phyloP scores from a whole-genome alignment of 2,888 invertebrate species.

The Pandemis heparana region DNA sequence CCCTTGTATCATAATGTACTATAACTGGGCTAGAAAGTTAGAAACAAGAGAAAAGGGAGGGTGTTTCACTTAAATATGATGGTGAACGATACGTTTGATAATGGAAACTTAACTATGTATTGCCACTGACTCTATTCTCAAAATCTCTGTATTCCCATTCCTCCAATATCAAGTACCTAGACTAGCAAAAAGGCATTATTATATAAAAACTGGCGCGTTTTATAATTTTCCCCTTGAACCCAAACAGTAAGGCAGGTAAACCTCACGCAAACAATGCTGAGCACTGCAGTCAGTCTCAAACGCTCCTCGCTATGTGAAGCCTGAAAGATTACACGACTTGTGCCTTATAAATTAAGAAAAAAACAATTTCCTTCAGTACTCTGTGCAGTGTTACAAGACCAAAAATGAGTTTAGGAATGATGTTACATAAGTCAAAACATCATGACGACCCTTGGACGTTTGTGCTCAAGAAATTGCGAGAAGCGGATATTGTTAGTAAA shows the following conservation, averaged over 20 bases:
- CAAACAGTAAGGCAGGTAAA: conserved; percentile 67
- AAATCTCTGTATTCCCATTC: not conserved
- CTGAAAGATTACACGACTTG: conserved; percentile 54
- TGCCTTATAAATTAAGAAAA: not conserved
- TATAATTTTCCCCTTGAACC: conserved; percentile 18
- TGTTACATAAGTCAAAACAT: conserved; percentile 47
- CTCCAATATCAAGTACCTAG: not conserved
- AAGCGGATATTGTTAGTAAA: conserved; percentile 70
- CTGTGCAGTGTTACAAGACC: conserved; percentile 41
- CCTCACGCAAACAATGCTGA: conserved; percentile 71
- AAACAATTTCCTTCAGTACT: not conserved
- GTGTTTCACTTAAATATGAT: too few relatives aligned
- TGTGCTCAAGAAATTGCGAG: conserved; percentile 73
- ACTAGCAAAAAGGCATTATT: not conserved
- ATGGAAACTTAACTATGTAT: too few relatives aligned
- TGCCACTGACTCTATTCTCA: too few relatives aligned
- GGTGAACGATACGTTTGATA: too few relatives aligned
- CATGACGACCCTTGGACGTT: conserved; percentile 74
- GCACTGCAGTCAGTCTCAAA: conserved; percentile 58
- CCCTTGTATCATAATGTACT: too few relatives aligned
- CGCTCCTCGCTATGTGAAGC: conserved; percentile 60
- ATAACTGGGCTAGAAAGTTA: too few relatives aligned
- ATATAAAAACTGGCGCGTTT: conserved; percentile 4
- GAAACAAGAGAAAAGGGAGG: too few relatives aligned
- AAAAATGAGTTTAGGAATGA: conserved; percentile 55